Percentiles rank a stretch among this genome's conserved stretches.
phyloP scores from a whole-genome alignment of 2,113 vertebrate genomes.

The Hylia prasina region DNA sequence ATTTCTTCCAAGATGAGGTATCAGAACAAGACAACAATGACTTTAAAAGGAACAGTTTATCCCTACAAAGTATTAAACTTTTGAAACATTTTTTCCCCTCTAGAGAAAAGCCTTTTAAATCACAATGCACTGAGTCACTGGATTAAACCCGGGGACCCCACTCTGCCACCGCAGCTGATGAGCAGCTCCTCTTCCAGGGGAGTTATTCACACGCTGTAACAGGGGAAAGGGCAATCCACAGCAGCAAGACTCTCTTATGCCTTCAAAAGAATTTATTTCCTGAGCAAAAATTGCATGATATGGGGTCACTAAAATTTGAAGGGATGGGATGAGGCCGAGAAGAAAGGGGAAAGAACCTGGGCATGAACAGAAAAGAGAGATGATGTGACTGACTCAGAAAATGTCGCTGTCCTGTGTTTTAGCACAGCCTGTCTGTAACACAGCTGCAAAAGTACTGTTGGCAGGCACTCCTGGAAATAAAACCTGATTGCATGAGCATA shows the following conservation, averaged over 20 bases:
- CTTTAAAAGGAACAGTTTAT: slow-evolving; percentile 55
- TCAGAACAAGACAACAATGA: slow-evolving; percentile 22
- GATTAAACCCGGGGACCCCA: slow-evolving; percentile 20
- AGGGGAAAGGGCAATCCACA: slow-evolving; percentile 19
- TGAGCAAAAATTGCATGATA: not conserved
- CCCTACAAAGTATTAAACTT: slow-evolving; percentile 49
- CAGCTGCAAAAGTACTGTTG: not conserved
- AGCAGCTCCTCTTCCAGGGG: not conserved
- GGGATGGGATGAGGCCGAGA: not conserved
- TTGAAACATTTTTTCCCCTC: not conserved
- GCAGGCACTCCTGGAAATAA: not conserved
- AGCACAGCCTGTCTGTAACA: not conserved
- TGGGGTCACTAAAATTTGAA: not conserved
- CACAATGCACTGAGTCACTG: not conserved
- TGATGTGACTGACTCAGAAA: not conserved
- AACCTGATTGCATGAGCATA: not conserved
- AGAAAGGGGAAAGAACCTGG: not conserved
- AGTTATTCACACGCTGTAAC: not conserved
- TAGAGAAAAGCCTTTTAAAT: slow-evolving; percentile 20
- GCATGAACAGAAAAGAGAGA: not conserved
- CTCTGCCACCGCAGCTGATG: not conserved
- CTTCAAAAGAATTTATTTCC: slow-evolving; percentile 22
- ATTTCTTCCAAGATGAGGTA: slow-evolving; percentile 5
- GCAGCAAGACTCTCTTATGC: not conserved
- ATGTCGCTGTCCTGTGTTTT: not conserved